Evolutionary conservation across 2,113 vertebrate genomes (phyloP).

Genomic region (Delphinapterus leucas): DNA sequence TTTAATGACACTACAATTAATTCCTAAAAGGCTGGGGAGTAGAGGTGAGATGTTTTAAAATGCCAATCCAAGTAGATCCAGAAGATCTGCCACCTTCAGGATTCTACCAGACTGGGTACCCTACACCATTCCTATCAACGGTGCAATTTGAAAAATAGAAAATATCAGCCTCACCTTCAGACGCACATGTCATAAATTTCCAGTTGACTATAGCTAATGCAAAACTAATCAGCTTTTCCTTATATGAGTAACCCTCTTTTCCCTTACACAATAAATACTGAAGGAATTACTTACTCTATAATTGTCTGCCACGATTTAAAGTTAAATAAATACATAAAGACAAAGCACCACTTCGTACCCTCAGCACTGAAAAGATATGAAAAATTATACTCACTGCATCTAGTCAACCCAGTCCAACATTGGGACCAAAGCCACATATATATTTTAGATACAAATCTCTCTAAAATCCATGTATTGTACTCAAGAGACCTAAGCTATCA

Average conservation of each 20-base stretch:
- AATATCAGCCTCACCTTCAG: constrained; percentile 54
- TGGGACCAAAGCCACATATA: constrained; percentile 77
- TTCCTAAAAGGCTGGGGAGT: not conserved
- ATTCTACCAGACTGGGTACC: not conserved
- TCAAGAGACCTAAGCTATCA: constrained; percentile 78
- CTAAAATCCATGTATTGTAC: constrained; percentile 75
- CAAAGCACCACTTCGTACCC: constrained; percentile 69
- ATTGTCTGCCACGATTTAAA: constrained; percentile 76
- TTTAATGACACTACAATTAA: constrained; percentile 58
- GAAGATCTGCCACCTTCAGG: not conserved
- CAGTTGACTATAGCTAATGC: constrained; percentile 69
- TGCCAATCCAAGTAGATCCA: not conserved
- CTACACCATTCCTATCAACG: not conserved
- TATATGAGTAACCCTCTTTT: constrained; percentile 60
- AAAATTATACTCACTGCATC: constrained; percentile 71
- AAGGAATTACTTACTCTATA: constrained; percentile 65
- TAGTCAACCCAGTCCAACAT: constrained; percentile 71
- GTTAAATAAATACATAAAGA: constrained; percentile 76
- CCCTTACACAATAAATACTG: constrained; percentile 72
- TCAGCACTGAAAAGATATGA: constrained; percentile 67
- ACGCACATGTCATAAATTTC: constrained; percentile 61
- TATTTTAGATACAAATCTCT: constrained; percentile 81
- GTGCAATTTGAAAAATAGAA: constrained; percentile 28
- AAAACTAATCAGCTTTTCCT: constrained; percentile 78
- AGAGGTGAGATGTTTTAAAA: not conserved